These are phyloP conservation scores for Quadriops clusia DNA, from an alignment of 2,888 invertebrate species.

Conservation along the genomic window DNA sequence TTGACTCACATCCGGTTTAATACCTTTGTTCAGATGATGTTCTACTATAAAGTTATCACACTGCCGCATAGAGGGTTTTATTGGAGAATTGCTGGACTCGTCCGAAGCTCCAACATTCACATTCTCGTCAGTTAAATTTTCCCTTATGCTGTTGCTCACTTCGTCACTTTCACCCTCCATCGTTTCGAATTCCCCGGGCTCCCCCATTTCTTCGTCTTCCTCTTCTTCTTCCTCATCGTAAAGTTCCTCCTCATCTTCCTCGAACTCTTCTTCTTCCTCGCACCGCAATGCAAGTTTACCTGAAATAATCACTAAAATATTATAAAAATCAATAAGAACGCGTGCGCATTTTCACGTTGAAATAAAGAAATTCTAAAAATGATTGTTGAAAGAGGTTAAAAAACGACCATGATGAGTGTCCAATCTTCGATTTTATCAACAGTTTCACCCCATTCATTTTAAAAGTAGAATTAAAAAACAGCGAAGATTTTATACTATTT, in stretches of 20 bases:
- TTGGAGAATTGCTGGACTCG: constrained; percentile 12
- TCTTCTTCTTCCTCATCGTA: constrained; percentile 16
- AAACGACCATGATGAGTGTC: too few species aligned
- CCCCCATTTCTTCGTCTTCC: constrained; percentile 22
- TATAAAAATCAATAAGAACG: background rate
- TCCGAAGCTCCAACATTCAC: constrained; percentile 4
- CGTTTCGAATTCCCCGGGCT: background rate
- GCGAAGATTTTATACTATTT: too few species aligned
- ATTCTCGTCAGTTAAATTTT: constrained; percentile 4
- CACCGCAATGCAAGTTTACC: constrained; percentile 42
- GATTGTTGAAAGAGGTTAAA: too few species aligned
- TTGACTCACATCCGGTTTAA: constrained; percentile 28
- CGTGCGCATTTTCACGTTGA: background rate
- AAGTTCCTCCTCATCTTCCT: constrained; percentile 17
- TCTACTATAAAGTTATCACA: constrained; percentile 11
- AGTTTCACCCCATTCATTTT: too few species aligned
- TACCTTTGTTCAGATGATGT: constrained; percentile 20
- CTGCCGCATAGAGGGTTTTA: constrained; percentile 21
- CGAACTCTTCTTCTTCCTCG: constrained; percentile 16
- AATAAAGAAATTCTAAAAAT: background rate
- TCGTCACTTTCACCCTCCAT: constrained; percentile 1
- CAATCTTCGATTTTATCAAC: too few species aligned
- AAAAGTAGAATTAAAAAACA: too few species aligned
- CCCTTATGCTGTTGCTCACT: background rate
- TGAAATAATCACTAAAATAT: constrained; percentile 23